These are phyloP conservation scores for Diabrotica virgifera DNA, from an alignment of 1,140 invertebrate species.

Conservation along the genomic window DNA sequence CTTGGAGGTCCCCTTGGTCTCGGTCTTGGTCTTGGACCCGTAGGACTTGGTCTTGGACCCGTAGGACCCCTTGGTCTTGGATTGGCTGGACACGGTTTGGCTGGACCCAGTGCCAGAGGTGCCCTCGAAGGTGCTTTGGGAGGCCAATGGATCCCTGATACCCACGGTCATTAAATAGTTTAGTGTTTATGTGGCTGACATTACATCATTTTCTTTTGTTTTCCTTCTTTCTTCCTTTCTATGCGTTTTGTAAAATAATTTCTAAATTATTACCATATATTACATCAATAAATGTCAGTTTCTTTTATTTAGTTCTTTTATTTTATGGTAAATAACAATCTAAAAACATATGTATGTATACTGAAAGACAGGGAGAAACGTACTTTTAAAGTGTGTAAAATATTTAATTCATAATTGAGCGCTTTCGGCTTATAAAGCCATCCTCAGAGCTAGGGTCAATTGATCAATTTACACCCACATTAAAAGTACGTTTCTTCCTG, in stretches of 20 bases:
- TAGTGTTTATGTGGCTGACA: conserved; percentile 11
- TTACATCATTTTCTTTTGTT: neutral
- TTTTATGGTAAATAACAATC: too few species aligned
- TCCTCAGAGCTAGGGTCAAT: too few species aligned
- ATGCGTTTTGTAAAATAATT: neutral
- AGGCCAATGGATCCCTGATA: conserved; percentile 22
- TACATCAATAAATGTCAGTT: conserved; percentile 12
- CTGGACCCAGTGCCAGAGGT: conserved; percentile 4
- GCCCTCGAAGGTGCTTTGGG: conserved; percentile 18
- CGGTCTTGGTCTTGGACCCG: conserved; percentile 7
- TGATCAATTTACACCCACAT: too few species aligned
- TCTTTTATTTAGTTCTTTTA: neutral
- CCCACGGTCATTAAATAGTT: conserved; percentile 14
- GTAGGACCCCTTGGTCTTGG: neutral
- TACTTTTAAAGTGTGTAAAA: too few species aligned
- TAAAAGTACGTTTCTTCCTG: too few species aligned
- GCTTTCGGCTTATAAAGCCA: too few species aligned
- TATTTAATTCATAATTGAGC: too few species aligned
- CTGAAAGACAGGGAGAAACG: too few species aligned
- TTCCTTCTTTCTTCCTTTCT: conserved; percentile 6
- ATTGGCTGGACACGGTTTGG: neutral
- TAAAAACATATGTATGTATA: too few species aligned
- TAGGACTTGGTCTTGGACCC: neutral
- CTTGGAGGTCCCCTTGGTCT: neutral
- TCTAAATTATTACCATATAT: neutral